Evolutionary conservation across 2,113 vertebrate species (phyloP), one percentile per base, ranked within the genome.

Genomic region (Podarcis cretensis): DNA sequence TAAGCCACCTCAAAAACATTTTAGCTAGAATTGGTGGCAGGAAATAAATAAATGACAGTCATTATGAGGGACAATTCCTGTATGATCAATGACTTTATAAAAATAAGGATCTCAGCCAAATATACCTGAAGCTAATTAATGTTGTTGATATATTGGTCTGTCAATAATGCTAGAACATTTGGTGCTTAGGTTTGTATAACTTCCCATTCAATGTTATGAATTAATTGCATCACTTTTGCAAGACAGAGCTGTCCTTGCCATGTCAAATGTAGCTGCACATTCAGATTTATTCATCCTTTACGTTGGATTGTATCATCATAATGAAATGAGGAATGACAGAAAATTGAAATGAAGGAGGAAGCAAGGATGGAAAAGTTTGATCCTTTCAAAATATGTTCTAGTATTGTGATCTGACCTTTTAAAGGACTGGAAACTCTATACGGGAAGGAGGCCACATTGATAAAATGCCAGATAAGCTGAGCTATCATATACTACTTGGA

Each of bases 221-320:
- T 90, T 63, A 86, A 87, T 89, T 74, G 54, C 91, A 87, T 91
- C 80, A 82, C 10, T 89, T 91, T 84, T 93, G 88, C 92, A 95
- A 94, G 59, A 81, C 85, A 91, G 89, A 86, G 92, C 93, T 88
- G 78, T 88, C 88, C 35, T 83, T 80, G 71, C 83, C 76, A 88
- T 1, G 0, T 16, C 13, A 68, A 73, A 23, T 81, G 35, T 83
- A 93, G 85, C 43, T 91, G 90, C 71, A 92, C 25, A 63, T 40
- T 87, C 88, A 91, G 89, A 66, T 20, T 87, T 90, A 0, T 88
- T 85, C 73, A 89, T 87, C 59, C 77, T 84, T 93, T 63, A 87
- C 81, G 59, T 75, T 87, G 81, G 90, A 87, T 86, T 88, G 35
- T 91, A 69, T 88, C 87, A 80, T 81, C 77, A 71, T 74, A 92